Conservation (phyloP, 2,113 vertebrate species). For the Brienomyrus brachyistius region DNA sequence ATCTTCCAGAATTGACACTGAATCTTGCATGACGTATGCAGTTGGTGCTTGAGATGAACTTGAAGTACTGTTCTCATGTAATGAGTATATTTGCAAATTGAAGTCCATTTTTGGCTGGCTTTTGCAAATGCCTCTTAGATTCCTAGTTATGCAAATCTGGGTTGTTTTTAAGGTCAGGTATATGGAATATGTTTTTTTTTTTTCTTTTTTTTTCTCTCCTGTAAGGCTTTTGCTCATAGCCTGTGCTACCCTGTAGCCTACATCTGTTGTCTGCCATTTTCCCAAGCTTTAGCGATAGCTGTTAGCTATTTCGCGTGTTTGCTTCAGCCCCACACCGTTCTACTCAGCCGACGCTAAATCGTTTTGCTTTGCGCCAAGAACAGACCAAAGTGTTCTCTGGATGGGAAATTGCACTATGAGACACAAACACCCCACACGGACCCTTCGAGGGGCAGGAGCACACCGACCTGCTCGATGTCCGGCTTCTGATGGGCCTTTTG, state of each 20-base stretch:
- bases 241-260: background rate
- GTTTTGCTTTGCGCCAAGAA: constrained; percentile 7
- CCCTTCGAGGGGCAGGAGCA: background rate
- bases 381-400: constrained; percentile 9
- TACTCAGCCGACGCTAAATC: background rate
- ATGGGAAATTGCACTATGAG: constrained; percentile 13
- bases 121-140: background rate
- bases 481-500: background rate
- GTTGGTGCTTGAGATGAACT: constrained; percentile 16
- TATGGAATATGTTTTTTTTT: background rate
- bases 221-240: background rate
- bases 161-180: background rate
- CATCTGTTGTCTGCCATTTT: background rate
- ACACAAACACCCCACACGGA: background rate
- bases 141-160: background rate
- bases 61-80: constrained; percentile 66
- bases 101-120: constrained; percentile 39
- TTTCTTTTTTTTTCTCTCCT: background rate
- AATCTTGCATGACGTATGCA: constrained; percentile 11
- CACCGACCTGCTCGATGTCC: background rate
- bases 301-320: background rate
- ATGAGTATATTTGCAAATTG: constrained; percentile 61
- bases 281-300: background rate
- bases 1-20: background rate
- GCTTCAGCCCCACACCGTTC: background rate